Base-by-base conservation (phyloP, 2,113 vertebrate species). In the Xiphias gladius region DNA sequence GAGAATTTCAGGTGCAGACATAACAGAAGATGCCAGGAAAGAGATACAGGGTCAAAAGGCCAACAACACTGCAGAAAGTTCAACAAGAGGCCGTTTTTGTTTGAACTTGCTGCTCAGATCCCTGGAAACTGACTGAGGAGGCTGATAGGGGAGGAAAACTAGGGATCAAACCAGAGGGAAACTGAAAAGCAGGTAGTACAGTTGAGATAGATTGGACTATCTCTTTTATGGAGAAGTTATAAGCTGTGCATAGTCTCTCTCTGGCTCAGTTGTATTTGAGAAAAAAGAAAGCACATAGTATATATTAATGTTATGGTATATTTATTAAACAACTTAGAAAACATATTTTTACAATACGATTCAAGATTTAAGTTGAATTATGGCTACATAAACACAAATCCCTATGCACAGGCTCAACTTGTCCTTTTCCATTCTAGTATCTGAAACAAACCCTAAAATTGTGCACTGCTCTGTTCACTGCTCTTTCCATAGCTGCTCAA, bases 1-100 rank as follows among this genome's bases (percentile, higher is more conserved):
- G 92, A 97, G 58, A 96, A 62, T 67, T 76, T 81, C 39, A 96
- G 95, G 94, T 95, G 95, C 79, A 92, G 80, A 92, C 75, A 86
- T 93, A 71, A 90, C 70, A 67, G 67, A 80, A 69, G 75, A 24
- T 73, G 83, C 26, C 2, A 94, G 96, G 94, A 96, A 83, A 91
- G 85, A 93, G 86, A 91, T 87, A 86, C 59, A 74, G 95, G 96
- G 94, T 96, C 94, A 96, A 94, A 83, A 96, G 94, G 94, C 95
- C 93, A 96, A 94, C 94, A 94, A 94, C 95, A 94, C 95, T 93
- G 66, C 78, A 91, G 85, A 86, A 90, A 95, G 96, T 96, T 90
- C 94, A 96, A 96, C 93, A 89, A 93, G 85, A 94, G 93, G 90
- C 92, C 83, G 88, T 78, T 89, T 79, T 84, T 87, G 76, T 74